Percentiles rank a stretch among this genome's conserved stretches.
phyloP scores from a whole-genome alignment of 2,797 vertebrate genomes.

The Myripristis murdjan region DNA sequence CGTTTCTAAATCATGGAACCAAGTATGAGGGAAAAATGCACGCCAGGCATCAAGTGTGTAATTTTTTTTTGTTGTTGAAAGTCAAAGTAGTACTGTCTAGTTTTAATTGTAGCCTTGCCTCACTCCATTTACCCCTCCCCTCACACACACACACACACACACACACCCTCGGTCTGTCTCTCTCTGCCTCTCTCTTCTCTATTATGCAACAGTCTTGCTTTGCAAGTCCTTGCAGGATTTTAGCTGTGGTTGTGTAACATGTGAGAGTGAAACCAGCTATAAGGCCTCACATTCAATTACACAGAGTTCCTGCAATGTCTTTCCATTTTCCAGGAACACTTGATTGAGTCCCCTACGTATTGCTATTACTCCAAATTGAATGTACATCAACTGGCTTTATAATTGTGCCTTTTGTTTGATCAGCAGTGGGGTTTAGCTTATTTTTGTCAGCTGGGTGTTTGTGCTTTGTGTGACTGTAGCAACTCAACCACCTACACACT shows the following conservation, averaged over 20 bases:
- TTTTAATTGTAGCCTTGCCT: conserved; percentile 51
- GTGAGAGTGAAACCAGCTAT: conserved; percentile 48
- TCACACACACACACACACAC: conserved; percentile 19
- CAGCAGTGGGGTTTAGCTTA: conserved; percentile 5
- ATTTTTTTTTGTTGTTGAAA: neutral
- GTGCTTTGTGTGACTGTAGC: conserved; percentile 12
- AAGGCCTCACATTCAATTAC: conserved; percentile 35
- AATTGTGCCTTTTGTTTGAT: conserved; percentile 30
- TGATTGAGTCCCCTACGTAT: neutral
- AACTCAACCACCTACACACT: neutral
- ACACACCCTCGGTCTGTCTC: conserved; percentile 3
- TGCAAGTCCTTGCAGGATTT: conserved; percentile 73
- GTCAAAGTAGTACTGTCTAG: conserved; percentile 11
- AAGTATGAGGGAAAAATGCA: conserved; percentile 27
- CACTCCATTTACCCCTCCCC: neutral
- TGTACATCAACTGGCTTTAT: neutral
- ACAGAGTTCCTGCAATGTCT: neutral
- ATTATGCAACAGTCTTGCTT: conserved; percentile 71
- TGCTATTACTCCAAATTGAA: conserved; percentile 7
- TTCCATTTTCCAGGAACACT: neutral
- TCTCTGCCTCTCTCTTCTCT: conserved; percentile 28
- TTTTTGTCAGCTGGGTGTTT: conserved; percentile 9
- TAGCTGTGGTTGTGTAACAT: conserved; percentile 70
- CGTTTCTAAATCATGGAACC: conserved; percentile 17
- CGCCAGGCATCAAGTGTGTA: neutral